Percentiles rank a stretch among this genome's conserved stretches.
Evolutionary conservation across 2,797 vertebrate genomes (phyloP).

Genomic region (Mionectes olivaceus): DNA sequence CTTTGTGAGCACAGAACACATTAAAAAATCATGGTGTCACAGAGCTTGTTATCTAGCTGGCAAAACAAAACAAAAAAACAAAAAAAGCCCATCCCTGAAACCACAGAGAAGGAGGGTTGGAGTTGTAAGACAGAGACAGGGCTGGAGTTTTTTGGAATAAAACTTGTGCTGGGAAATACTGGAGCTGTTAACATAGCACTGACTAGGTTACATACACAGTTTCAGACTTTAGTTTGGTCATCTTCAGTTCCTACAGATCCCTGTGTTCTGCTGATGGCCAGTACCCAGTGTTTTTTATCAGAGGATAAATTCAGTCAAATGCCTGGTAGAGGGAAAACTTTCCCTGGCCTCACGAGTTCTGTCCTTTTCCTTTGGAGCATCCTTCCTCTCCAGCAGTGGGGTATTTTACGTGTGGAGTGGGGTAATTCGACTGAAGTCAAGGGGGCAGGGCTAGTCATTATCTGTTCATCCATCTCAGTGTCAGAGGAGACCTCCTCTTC

Average conservation of each 20-base stretch:
- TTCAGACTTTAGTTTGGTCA: not conserved
- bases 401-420: not conserved
- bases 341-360: not conserved
- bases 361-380: not conserved
- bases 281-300: not conserved
- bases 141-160: not conserved
- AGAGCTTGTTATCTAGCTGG: not conserved
- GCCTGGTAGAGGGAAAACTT: not conserved
- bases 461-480: not conserved
- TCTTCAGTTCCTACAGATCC: not conserved
- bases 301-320: not conserved
- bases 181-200: not conserved
- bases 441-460: not conserved
- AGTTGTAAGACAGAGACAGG: not conserved
- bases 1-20: not conserved
- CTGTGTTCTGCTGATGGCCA: not conserved
- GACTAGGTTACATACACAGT: not conserved
- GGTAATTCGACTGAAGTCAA: not conserved
- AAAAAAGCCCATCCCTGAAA: not conserved
- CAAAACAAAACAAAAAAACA: not conserved
- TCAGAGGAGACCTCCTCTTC: constrained; percentile 17
- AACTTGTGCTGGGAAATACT: not conserved
- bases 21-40: not conserved
- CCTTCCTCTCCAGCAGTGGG: not conserved
- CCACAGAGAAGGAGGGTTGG: not conserved